phyloP scores from a whole-genome alignment of 2,113 vertebrate genomes.

The Dendrocopos noguchii region DNA sequence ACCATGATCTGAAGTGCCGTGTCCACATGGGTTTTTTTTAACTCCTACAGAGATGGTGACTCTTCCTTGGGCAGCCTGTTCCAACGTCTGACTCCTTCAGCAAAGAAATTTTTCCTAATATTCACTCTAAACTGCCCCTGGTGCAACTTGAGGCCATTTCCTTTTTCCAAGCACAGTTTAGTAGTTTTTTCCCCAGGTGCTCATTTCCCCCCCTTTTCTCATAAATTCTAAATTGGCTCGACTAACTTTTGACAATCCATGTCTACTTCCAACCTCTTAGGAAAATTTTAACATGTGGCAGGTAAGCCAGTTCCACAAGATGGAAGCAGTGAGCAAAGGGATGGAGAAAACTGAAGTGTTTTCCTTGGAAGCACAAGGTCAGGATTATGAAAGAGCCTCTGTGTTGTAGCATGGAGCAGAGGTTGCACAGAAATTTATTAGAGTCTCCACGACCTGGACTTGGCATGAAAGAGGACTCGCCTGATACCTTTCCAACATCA shows the following conservation, averaged over 20 bases:
- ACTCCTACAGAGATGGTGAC: too few species aligned
- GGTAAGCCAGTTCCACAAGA: not conserved
- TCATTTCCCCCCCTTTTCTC: not conserved
- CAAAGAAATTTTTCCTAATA: too few species aligned
- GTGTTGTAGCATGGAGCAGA: not conserved
- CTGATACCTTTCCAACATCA: not conserved
- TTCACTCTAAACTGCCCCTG: too few species aligned
- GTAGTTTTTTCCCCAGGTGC: not conserved
- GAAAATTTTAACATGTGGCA: rapidly evolving
- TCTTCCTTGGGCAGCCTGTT: too few species aligned
- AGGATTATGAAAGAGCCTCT: not conserved
- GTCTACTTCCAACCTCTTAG: not conserved
- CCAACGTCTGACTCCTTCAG: too few species aligned
- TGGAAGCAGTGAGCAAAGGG: conserved; percentile 24
- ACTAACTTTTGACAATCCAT: not conserved
- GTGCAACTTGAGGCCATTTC: too few species aligned
- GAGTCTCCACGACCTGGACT: not conserved
- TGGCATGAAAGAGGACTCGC: not conserved
- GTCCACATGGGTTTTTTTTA: too few species aligned
- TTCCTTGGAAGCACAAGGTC: not conserved
- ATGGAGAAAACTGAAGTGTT: not conserved
- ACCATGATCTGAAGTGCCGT: too few species aligned
- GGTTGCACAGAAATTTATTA: not conserved
- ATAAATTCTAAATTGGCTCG: not conserved
- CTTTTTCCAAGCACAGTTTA: not conserved